Conservation (phyloP, 2,113 vertebrate genomes). For the Cynoglossus semilaevis region DNA sequence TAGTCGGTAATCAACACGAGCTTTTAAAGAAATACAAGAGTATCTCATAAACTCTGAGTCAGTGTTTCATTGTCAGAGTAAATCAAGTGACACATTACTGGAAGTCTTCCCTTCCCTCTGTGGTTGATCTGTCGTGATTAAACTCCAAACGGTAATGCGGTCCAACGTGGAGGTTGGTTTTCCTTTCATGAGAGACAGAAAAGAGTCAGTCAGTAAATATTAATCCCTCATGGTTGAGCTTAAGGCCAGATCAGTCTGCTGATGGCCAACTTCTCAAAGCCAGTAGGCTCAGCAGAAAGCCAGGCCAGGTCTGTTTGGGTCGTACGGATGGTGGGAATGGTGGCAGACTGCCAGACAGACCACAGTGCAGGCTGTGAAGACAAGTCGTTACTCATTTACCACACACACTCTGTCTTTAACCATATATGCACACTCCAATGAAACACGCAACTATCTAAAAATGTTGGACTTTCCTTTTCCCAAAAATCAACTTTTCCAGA, state of each 20-base stretch:
- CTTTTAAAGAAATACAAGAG: conserved; percentile 8
- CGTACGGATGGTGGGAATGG: conserved; percentile 7
- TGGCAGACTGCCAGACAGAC: conserved; percentile 17
- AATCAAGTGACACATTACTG: conserved; percentile 20
- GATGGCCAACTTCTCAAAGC: conserved; percentile 31
- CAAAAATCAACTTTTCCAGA: no score
- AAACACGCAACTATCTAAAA: conserved; percentile 5
- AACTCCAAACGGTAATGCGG: conserved; percentile 7
- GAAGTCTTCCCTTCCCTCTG: conserved; percentile 12
- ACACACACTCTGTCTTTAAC: conserved; percentile 13
- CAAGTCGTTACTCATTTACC: conserved; percentile 33
- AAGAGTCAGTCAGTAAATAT: conserved; percentile 52
- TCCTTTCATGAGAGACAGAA: conserved; percentile 15
- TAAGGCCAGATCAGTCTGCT: conserved; percentile 13
- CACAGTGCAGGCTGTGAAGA: conserved; percentile 11
- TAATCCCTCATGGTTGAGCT: conserved; percentile 36
- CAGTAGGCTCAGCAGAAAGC: conserved; percentile 32
- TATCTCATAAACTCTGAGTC: conserved; percentile 20
- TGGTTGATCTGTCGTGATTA: conserved; percentile 27
- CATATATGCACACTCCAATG: conserved; percentile 7
- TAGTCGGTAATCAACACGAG: background rate
- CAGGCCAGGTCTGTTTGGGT: conserved; percentile 29
- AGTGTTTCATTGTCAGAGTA: conserved; percentile 2
- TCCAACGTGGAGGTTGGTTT: background rate
- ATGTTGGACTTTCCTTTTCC: background rate